These are phyloP conservation scores for Drosophila setifemur DNA, from an alignment of 1,140 invertebrate genomes.

Conservation along the genomic window DNA sequence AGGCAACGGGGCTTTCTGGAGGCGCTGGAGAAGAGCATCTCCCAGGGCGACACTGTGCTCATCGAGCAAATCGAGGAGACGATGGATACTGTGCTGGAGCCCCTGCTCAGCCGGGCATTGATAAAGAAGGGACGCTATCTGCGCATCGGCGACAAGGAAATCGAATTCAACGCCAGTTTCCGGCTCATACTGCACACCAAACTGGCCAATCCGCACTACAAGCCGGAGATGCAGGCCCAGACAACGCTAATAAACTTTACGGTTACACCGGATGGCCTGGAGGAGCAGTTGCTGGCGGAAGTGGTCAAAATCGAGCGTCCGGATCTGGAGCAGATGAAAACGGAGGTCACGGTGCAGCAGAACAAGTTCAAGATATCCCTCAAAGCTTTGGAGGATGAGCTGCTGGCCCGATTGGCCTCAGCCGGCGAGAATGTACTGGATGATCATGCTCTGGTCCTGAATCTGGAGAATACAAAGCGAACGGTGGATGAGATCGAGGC, in stretches of 20 bases:
- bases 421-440: conserved; percentile 95
- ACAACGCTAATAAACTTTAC: conserved; percentile 98
- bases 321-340: conserved; percentile 91
- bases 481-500: conserved; percentile 95
- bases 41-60: conserved; percentile 89
- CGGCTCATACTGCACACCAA: conserved; percentile 96
- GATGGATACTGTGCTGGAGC: conserved; percentile 95
- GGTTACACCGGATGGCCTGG: conserved; percentile 95
- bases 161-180: conserved; percentile 93
- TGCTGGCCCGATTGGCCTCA: conserved; percentile 92
- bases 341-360: conserved; percentile 94
- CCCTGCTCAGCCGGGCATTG: conserved; percentile 92
- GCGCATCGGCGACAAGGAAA: conserved; percentile 95
- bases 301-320: conserved; percentile 97
- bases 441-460: conserved; percentile 94
- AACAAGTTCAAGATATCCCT: conserved; percentile 97
- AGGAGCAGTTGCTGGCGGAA: conserved; percentile 96
- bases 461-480: conserved; percentile 96
- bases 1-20: conserved; percentile 94
- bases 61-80: conserved; percentile 96
- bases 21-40: conserved; percentile 91
- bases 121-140: conserved; percentile 91
- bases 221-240: conserved; percentile 98
- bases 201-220: conserved; percentile 97
- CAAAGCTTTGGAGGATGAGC: conserved; percentile 94